Evolutionary conservation across 1,140 invertebrate species (phyloP), one percentile per base, ranked within the genome.

Genomic region (Aphidius gifuensis): DNA sequence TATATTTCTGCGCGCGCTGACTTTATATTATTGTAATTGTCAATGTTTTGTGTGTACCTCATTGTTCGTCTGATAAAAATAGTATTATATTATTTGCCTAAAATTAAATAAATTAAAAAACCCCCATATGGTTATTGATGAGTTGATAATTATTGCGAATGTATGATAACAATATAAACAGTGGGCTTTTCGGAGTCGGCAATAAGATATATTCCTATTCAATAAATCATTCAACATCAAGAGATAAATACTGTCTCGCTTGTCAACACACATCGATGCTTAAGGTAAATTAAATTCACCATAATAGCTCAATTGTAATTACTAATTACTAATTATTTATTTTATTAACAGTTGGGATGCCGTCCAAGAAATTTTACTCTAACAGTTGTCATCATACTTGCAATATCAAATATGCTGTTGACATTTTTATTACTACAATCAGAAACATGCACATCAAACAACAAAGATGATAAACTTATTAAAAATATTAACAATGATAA

Each of bases 331-430:
- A 3, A n/a, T 45, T 57, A 6, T 5, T 0, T n/a, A 6, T 49
- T 59, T 55, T 8, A 70, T 50, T 71, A 71, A 46, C 72, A 84
- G 82, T 65, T 78, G 54, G 77, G 85, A 84, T 88, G 87, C 68
- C 85, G 86, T 58, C 82, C 87, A 74, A 88, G 88, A 86, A 89
- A 87, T 74, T 74, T 90, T 57, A 86, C 86, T 67, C 80, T 88
- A 54, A 74, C 85, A 53, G 82, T 83, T 68, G 84, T 89, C 16
- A 74, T 89, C 23, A 81, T 85, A 32, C 76, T 91, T 58, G 85
- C 86, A 3, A 67, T 87, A 11, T 89, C 87, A 75, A 90, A 90
- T 68, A 86, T 89, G 60, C 75, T 87, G 9, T 80, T 90, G 50
- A 89, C 87, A n/a, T 78, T 90, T 48, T 84, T 87, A 68, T 75